Conservation (phyloP, 2,888 invertebrate genomes). For the Oscheius sp. region DNA sequence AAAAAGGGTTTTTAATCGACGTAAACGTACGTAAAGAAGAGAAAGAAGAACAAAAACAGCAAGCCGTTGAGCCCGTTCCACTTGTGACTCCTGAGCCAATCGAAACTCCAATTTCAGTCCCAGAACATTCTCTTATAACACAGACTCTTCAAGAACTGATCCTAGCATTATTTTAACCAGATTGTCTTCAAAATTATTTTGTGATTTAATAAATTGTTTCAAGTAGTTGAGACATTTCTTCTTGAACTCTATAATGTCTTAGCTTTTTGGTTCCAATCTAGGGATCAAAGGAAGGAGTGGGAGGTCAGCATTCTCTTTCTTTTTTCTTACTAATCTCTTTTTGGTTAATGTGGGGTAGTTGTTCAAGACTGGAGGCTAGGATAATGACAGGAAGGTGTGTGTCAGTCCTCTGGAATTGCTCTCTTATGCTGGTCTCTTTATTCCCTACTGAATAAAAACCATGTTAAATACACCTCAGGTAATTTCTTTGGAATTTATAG, state of each 20-base stretch:
- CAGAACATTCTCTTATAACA: background rate
- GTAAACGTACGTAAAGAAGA: no score
- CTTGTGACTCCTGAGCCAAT: no score
- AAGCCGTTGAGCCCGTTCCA: no score
- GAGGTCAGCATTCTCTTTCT: no score
- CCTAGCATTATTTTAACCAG: background rate
- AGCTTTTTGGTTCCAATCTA: background rate
- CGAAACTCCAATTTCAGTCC: no score
- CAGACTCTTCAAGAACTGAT: background rate
- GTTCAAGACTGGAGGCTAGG: no score
- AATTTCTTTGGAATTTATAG: no score
- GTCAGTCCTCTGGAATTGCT: constrained; percentile 21
- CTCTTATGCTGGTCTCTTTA: background rate
- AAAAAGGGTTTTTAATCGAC: no score
- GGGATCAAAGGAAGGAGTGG: background rate
- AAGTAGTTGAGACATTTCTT: background rate
- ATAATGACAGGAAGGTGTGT: constrained; percentile 27
- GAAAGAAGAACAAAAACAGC: no score
- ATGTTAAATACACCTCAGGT: constrained; percentile 25
- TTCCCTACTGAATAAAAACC: constrained; percentile 3
- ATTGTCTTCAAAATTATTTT: background rate
- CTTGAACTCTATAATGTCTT: background rate
- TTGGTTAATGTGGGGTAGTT: no score
- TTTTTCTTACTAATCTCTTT: no score
- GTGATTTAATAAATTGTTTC: background rate